Evolutionary conservation across 1,140 invertebrate genomes (phyloP).

Genomic region (Camponotus floridanus): DNA sequence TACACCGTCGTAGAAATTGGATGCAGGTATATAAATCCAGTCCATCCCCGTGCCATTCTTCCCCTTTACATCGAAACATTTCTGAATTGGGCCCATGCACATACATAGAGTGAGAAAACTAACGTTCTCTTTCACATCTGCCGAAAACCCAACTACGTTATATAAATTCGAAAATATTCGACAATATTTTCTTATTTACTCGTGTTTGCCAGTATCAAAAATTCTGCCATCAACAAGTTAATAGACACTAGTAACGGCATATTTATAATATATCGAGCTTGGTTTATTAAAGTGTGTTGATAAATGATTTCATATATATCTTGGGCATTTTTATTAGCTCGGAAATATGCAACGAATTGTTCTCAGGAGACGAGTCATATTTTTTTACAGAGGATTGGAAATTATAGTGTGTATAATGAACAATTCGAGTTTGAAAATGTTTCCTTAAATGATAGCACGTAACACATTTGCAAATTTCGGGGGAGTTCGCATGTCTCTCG

Average conservation of each 20-base stretch:
- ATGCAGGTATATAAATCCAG: constrained; percentile 54
- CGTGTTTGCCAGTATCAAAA: background rate
- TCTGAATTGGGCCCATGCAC: constrained; percentile 51
- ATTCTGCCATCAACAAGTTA: background rate
- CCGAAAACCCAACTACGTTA: background rate
- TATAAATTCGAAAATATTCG: background rate
- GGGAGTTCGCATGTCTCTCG: constrained; percentile 3
- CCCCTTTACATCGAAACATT: constrained; percentile 50
- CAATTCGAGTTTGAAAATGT: constrained; percentile 30
- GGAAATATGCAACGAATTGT: background rate
- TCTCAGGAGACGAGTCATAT: background rate
- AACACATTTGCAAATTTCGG: constrained; percentile 51
- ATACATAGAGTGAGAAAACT: constrained; percentile 36
- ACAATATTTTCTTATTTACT: background rate
- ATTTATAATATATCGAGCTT: background rate
- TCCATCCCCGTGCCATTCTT: constrained; percentile 23
- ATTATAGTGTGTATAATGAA: background rate
- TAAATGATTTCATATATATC: background rate
- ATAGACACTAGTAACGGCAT: background rate
- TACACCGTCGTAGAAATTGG: constrained; percentile 57
- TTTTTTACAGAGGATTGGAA: constrained; percentile 3
- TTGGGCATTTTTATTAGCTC: background rate
- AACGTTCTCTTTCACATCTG: constrained; percentile 30
- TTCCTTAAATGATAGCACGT: constrained; percentile 44
- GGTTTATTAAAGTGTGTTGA: background rate